Percentiles rank a stretch among this genome's conserved stretches.
These are phyloP conservation scores for Osmoderma eremita DNA, from an alignment of 2,888 invertebrate genomes.

Conservation along the genomic window DNA sequence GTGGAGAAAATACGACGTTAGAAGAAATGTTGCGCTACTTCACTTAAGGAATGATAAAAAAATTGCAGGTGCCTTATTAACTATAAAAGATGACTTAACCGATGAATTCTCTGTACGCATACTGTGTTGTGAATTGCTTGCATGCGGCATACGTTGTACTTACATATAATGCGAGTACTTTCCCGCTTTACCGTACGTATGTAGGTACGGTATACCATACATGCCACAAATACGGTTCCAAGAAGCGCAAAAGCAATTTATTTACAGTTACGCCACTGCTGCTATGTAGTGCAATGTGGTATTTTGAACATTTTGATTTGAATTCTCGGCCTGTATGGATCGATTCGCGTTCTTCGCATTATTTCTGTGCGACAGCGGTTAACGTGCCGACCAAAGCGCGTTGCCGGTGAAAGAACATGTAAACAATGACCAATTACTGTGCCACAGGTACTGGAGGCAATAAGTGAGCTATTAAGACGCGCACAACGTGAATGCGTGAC, in stretches of 20 bases:
- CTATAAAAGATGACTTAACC: not conserved
- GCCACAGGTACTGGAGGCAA: slow-evolving; percentile 7
- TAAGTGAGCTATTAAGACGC: slow-evolving; percentile 32
- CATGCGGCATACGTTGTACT: too few relatives aligned
- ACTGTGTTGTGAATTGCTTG: too few relatives aligned
- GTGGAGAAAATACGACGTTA: not conserved
- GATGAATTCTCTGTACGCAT: too few relatives aligned
- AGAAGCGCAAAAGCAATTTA: slow-evolving; percentile 36
- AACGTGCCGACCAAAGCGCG: slow-evolving; percentile 6
- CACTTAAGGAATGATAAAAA: not conserved
- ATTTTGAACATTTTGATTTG: slow-evolving; percentile 37
- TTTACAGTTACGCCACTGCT: slow-evolving; percentile 25
- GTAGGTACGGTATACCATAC: not conserved
- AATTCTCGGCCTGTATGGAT: slow-evolving; percentile 20
- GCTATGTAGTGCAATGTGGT: slow-evolving; percentile 25
- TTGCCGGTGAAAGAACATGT: slow-evolving; percentile 9
- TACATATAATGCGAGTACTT: too few relatives aligned
- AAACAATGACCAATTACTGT: slow-evolving; percentile 31
- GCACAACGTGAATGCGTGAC: slow-evolving; percentile 14
- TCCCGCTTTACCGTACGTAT: too few relatives aligned
- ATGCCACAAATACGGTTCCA: slow-evolving; percentile 5
- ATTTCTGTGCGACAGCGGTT: slow-evolving; percentile 15
- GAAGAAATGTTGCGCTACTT: slow-evolving; percentile 3
- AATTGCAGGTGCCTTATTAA: not conserved
- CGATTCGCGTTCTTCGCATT: slow-evolving; percentile 23